Percentiles rank a stretch among this genome's conserved stretches.
These are phyloP conservation scores for Styela plicata DNA, from an alignment of 23 tunicate genomes.

Conservation along the genomic window DNA sequence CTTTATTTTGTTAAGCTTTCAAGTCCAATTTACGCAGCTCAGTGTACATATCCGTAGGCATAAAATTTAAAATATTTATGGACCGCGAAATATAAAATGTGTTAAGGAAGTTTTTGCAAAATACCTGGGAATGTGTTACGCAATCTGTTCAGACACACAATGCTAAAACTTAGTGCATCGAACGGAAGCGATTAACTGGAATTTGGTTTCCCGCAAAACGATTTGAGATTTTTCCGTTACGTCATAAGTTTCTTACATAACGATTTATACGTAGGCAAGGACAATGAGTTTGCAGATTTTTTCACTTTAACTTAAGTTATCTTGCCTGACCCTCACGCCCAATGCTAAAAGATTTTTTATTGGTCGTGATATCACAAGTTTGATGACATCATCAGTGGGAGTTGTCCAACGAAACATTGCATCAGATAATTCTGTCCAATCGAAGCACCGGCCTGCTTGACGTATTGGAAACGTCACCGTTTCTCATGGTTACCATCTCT, in stretches of 20 bases:
- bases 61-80: too few relatives aligned
- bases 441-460: background rate
- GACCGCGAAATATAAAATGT: too few relatives aligned
- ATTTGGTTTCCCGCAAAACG: background rate
- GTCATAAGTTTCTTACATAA: background rate
- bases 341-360: background rate
- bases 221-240: background rate
- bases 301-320: too few relatives aligned
- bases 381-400: background rate
- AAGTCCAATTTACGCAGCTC: too few relatives aligned
- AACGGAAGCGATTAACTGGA: too few relatives aligned
- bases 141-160: too few relatives aligned
- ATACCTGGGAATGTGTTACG: too few relatives aligned
- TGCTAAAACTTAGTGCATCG: too few relatives aligned
- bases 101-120: too few relatives aligned
- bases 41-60: too few relatives aligned
- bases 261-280: background rate
- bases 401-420: slow-evolving; percentile 1
- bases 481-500: too few relatives aligned
- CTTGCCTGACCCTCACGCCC: background rate
- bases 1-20: too few relatives aligned
- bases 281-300: background rate
- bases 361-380: background rate
- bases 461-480: slow-evolving; percentile 6
- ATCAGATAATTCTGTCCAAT: slow-evolving; percentile 6